Evolutionary conservation across 1,140 invertebrate species (phyloP), one percentile per base, ranked within the genome.

Genomic region (Teleopsis dalmanni): DNA sequence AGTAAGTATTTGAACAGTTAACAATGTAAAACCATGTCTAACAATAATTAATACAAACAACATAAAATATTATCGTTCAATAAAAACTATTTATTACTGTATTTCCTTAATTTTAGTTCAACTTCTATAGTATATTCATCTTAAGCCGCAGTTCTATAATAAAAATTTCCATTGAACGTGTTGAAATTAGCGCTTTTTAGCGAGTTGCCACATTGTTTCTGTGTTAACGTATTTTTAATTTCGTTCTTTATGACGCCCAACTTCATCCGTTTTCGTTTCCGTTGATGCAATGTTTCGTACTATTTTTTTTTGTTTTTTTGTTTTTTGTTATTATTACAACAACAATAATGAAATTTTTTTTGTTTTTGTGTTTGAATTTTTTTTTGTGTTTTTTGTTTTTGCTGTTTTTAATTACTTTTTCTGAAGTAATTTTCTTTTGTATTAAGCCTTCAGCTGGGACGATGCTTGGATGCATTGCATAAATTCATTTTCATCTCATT

Each of bases 171-270:
- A 31, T 26, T 35, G 25, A 31, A 42, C 40, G 43, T 51, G 42
- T 41, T 38, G 49, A 51, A 51, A 51, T 51, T 51, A 51, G 49
- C 49, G 49, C 49, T 51, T 44, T 41, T 34, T 31, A 41, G 37
- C 37, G 31, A 51, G 37, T 46, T 51, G 38, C 37, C 47, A 31
- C 34, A 48, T 48, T 48, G 47, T 48, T 48, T 36, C 19, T 31
- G 38, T 46, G 44, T 46, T 46, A 31, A 35, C 42, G 47, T 48
- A 29, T 48, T 31, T 16, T 48, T 48, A 41, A 41, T 48, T 44
- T 51, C 38, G 27, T 47, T 31, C 14, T 35, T 35, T 22, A n/a
- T n/a, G n/a, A n/a, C n/a, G n/a, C n/a, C n/a, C n/a, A n/a, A n/a
- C n/a, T n/a, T n/a, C n/a, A n/a, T n/a, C n/a, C n/a, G n/a, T n/a